Base-by-base conservation (phyloP, 2,113 vertebrate species). In the Xenotilapia longispinis region DNA sequence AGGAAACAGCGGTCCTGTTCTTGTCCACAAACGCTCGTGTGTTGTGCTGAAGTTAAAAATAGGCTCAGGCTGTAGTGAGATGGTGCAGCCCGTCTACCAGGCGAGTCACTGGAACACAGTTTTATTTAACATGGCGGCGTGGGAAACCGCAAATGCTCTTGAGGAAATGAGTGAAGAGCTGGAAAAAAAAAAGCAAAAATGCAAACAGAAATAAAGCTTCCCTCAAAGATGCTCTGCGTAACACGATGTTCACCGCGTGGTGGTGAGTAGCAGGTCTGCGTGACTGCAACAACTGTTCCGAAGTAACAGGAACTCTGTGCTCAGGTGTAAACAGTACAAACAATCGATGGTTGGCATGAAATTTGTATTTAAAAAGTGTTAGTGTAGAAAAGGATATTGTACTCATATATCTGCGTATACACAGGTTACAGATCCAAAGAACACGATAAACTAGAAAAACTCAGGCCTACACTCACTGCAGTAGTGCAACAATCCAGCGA, bases 331-430 rank as follows among this genome's bases (percentile, higher is more conserved):
- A 17, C 13, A 6, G 36, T 40, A 14, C 63, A 40, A 42, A 70
- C n/a, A 8, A 70, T 14, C 1, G 3, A 42, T 13, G 33, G 19
- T 0, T 40, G 63, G 0, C 31, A 7, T 63, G 3, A 36, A n/a
- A 63, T 63, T 63, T 33, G 58, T 63, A 19, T 63, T 6, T 4
- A 31, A 58, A 58, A 31, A 58, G 57, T 31, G 8, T 31, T 58
- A 2, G 8, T 60, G 17, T 60, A 60, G 3, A 10, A 60, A 60
- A 60, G 1, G 14, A 33, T 33, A 63, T n/a, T 36, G 58, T 63
- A 63, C 58, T 63, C 6, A 36, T 63, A 36, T 33, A 36, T 36
- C 17, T 63, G 58, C 60, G 4, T 65, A 36, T 65, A 2, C 31
- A 36, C 6, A 65, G 1, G 60, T 65, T 65, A 36, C 17, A 65